These are phyloP conservation scores for Pantelozetes paolii DNA, from an alignment of 2,888 invertebrate genomes.

Conservation along the genomic window DNA sequence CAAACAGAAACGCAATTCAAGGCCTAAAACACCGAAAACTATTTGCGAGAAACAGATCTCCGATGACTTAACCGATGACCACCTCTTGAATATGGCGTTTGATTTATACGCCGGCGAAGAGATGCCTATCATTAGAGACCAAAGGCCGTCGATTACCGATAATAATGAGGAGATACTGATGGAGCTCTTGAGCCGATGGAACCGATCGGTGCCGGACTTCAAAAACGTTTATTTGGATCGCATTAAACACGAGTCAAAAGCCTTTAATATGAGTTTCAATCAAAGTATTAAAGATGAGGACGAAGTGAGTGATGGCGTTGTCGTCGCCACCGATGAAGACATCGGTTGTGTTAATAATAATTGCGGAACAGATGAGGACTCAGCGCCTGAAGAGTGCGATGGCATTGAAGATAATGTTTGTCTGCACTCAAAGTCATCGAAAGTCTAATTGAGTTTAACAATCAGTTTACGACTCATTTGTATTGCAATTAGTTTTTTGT, in stretches of 20 bases:
- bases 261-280: slow-evolving; percentile 16
- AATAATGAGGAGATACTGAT: slow-evolving; percentile 30
- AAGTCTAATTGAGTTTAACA: neutral
- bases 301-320: neutral
- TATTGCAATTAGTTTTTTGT: no score
- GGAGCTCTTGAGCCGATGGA: slow-evolving; percentile 35
- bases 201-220: neutral
- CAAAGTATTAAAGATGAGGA: slow-evolving; percentile 16
- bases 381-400: neutral
- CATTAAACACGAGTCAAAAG: neutral
- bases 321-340: neutral
- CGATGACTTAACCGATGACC: neutral
- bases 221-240: slow-evolving; percentile 23
- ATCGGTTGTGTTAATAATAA: neutral
- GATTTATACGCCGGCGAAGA: slow-evolving; percentile 40
- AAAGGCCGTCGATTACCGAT: slow-evolving; percentile 3
- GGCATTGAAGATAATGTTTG: neutral
- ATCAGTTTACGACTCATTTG: no score
- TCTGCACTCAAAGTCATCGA: slow-evolving; percentile 3
- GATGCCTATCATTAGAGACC: slow-evolving; percentile 32
- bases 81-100: slow-evolving; percentile 30
- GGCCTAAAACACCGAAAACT: neutral
- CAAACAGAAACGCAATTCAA: neutral
- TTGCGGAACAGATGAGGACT: neutral
- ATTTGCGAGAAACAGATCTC: neutral